Evolutionary conservation across 2,113 vertebrate genomes (phyloP), one percentile per base, ranked within the genome.

Genomic region (Dolichotis patagonum): DNA sequence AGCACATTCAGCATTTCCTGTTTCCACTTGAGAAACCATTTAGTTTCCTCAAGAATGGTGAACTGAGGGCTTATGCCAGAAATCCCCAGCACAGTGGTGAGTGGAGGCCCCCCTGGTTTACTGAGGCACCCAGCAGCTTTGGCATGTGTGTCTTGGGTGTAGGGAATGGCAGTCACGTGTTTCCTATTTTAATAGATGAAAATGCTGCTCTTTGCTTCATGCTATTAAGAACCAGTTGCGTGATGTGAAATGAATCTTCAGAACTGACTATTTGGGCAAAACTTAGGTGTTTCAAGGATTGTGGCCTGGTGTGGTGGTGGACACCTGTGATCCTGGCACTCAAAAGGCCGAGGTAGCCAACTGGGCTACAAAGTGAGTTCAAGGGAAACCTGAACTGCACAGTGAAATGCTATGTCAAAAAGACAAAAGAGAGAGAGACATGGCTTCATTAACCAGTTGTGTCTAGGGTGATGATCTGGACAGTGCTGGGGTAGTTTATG

Each of bases 371-470:
- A 56, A 56, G 54, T 56, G 54, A 56, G 17, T 56, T 56, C 54
- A 56, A 56, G 54, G 17, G 4, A 16, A 56, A 56, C 17, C 54
- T 56, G 54, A 56, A 19, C 17, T 56, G 16, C 54, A 56, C 17
- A 56, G 17, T 56, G 54, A 19, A 56, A 56, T 56, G 54, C 17
- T 56, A 19, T 56, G 14, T 56, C 17, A 56, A 19, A 56, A 56
- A 56, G 17, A 54, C 2, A 54, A 16, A 54, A 19, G 54, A 19
- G 54, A 56, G 17, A 56, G 54, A 56, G 54, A 56, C 4, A 19
- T 3, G 98, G 96, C 7, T 88, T 98, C 85, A 56, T 43, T 78
- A 98, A 98, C 92, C 97, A 98, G 85, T 92, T 97, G 26, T 4
- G 16, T 97, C 96, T n/a, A 98, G 96, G 92, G 94, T 95, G 60